Evolutionary conservation across 2,797 vertebrate species (phyloP).

Genomic region (Lindbergichthys nudifrons): DNA sequence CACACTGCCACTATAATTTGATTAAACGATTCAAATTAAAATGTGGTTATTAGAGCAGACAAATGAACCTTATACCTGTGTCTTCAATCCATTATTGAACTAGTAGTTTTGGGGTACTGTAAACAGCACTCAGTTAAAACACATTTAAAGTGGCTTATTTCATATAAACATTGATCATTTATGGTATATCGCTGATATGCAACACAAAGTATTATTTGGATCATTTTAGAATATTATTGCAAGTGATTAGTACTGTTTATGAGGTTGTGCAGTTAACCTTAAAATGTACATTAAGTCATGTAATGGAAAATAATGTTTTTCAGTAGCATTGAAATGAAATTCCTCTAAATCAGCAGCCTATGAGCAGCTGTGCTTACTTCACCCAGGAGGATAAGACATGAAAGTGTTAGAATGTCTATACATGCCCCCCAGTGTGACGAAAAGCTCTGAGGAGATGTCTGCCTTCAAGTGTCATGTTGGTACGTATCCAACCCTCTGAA

Average conservation of each 20-base stretch:
- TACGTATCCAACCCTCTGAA: constrained; percentile 29
- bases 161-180: background rate
- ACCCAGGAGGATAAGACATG: constrained; percentile 22
- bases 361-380: constrained; percentile 13
- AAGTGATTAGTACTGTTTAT: background rate
- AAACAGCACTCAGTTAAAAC: background rate
- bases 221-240: background rate
- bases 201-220: background rate
- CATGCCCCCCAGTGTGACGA: constrained; percentile 17
- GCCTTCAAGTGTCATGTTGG: constrained; percentile 40
- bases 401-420: constrained; percentile 26
- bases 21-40: background rate
- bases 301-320: background rate
- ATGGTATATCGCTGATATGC: background rate
- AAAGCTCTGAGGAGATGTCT: constrained; percentile 38
- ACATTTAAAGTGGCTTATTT: background rate
- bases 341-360: constrained; percentile 28
- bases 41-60: background rate
- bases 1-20: background rate
- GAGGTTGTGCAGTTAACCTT: background rate
- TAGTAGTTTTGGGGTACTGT: background rate
- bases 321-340: background rate
- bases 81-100: background rate
- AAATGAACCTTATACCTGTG: background rate
- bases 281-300: background rate